Conservation (phyloP, 2,888 invertebrate species). For the Anorthoa munda region DNA sequence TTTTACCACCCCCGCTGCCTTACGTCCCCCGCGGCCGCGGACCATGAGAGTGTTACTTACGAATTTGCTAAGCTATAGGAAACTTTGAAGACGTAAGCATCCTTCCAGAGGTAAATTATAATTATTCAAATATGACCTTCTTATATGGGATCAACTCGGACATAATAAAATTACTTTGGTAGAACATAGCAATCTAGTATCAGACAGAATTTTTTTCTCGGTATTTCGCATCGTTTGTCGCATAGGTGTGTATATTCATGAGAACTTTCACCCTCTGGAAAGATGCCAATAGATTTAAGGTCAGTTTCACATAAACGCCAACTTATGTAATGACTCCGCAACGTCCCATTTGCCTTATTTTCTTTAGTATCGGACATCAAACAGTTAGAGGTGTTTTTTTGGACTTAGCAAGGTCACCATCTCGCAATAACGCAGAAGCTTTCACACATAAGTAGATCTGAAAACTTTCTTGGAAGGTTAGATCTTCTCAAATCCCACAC, state of each 20-base stretch:
- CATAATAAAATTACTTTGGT: background rate
- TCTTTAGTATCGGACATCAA: background rate
- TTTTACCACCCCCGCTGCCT: too few species aligned
- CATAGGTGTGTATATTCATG: slow-evolving; percentile 11
- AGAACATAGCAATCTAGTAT: background rate
- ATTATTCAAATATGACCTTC: background rate
- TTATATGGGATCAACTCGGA: background rate
- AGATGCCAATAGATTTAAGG: slow-evolving; percentile 27
- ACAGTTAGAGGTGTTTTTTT: background rate
- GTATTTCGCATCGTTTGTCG: background rate
- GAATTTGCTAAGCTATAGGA: too few species aligned
- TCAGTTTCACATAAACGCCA: slow-evolving; percentile 13
- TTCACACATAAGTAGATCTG: too few species aligned
- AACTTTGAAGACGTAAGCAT: background rate
- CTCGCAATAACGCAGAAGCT: background rate
- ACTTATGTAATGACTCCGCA: slow-evolving; percentile 5
- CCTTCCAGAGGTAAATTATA: background rate
- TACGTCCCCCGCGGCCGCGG: too few species aligned
- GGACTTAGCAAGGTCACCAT: background rate
- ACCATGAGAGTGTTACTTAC: too few species aligned
- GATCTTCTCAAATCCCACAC: background rate
- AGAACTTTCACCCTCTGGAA: slow-evolving; percentile 21
- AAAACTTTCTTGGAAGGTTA: slow-evolving; percentile 13
- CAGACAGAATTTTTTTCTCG: background rate
- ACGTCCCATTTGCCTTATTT: background rate